A percentile compares a stretch with the other conserved stretches of the same genome.
These are phyloP conservation scores for Paracanthobrama guichenoti DNA, from an alignment of 2,113 vertebrate genomes.

Conservation along the genomic window DNA sequence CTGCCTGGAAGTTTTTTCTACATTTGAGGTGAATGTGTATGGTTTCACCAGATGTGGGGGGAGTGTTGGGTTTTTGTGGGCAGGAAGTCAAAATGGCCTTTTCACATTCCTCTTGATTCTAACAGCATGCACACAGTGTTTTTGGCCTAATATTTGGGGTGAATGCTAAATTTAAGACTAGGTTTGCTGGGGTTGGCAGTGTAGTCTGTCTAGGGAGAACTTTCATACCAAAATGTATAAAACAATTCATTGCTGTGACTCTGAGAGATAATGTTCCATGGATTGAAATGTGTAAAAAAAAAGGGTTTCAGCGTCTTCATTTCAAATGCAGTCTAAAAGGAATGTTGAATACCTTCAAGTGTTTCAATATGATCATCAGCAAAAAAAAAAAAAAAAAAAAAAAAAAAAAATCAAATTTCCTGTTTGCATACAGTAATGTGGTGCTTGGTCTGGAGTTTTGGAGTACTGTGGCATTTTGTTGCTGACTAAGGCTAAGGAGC, in stretches of 20 bases:
- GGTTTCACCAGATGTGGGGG: slow-evolving; percentile 24
- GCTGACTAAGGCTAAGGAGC: background rate
- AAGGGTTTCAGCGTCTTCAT: background rate
- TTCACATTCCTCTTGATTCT: background rate
- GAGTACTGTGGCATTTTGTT: background rate
- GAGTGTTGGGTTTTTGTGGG: background rate
- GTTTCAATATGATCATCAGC: background rate
- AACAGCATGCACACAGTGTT: slow-evolving; percentile 5
- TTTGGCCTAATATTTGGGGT: background rate
- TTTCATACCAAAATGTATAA: background rate
- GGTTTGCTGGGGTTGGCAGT: slow-evolving; percentile 16
- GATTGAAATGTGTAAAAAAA: no score
- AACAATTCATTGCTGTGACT: background rate
- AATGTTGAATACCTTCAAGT: background rate
- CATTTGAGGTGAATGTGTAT: background rate
- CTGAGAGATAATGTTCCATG: background rate
- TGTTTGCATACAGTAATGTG: slow-evolving; percentile 12
- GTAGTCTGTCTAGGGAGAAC: background rate
- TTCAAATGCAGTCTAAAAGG: background rate
- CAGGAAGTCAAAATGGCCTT: slow-evolving; percentile 2
- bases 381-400: no score
- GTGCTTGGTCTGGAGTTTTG: background rate
- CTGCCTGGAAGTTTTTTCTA: slow-evolving; percentile 7
- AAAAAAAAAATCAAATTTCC: background rate
- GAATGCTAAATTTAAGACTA: slow-evolving; percentile 12